Conservation (phyloP, 2,113 vertebrate species). For the Eolophus roseicapilla region DNA sequence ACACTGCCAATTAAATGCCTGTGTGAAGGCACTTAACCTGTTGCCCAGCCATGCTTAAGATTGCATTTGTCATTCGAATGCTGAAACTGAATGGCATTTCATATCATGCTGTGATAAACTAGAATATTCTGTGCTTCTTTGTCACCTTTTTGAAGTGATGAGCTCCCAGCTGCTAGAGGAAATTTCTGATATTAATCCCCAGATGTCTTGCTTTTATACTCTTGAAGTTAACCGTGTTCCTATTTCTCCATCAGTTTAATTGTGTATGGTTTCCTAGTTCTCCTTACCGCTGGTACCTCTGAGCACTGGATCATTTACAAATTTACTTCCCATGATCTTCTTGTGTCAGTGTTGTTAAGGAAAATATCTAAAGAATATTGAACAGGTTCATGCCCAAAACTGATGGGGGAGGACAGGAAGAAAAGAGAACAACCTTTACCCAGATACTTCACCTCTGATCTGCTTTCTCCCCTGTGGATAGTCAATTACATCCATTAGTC, state of each 20-base stretch:
- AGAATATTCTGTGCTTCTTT: neutral
- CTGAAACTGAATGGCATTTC: constrained; percentile 7
- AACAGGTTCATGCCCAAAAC: neutral
- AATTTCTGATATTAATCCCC: neutral
- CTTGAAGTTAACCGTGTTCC: neutral
- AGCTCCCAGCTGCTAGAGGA: neutral
- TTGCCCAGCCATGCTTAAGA: neutral
- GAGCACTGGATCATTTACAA: neutral
- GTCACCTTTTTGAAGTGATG: neutral
- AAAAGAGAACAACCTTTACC: neutral
- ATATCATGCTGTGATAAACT: neutral
- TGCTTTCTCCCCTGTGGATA: neutral
- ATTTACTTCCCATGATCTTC: neutral
- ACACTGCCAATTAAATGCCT: neutral
- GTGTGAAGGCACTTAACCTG: constrained; percentile 22
- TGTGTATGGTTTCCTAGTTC: neutral
- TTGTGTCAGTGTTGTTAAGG: neutral
- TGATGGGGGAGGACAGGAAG: neutral
- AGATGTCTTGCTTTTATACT: neutral
- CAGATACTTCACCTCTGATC: neutral
- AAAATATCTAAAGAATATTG: neutral
- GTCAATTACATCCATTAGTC: neutral
- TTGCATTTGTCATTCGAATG: neutral
- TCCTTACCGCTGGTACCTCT: neutral
- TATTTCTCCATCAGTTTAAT: neutral